Base-by-base conservation (phyloP, 1,140 invertebrate genomes). In the Drosophila funebris region DNA sequence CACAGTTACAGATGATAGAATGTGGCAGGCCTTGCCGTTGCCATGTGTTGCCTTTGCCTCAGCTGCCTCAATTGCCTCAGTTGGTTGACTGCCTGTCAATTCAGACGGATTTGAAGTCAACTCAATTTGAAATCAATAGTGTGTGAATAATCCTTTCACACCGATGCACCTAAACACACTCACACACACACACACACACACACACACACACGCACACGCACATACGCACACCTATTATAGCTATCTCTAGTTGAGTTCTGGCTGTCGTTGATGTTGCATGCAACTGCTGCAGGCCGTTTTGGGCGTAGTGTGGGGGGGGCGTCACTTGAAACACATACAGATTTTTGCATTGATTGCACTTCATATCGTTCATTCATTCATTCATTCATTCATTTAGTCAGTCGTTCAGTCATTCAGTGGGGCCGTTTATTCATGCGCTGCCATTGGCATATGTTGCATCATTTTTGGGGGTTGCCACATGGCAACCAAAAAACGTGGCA, bases 111-210 rank as follows among this genome's bases (percentile, higher is more conserved):
- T 88, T 88, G 83, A 83, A 88, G 83, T 88, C 83, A 88, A 88
- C 83, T 88, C 83, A 88, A 88, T 88, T 88, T 88, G 83, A 88
- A 88, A 88, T 88, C 83, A 88, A 88, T 88, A 88, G 83, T 88
- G 83, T 88, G 83, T 88, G 84, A 88, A 88, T 88, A 88, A 88
- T 88, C 84, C 84, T 83, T 88, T 88, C 83, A 83, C 79, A 83
- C 79, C 68, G 64, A 78, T 56, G 43, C 54, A 60, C 66, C 24
- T 60, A 61, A 57, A 53, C 61, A 78, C 66, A 57, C 39, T 67
- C 27, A 56, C 43, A 60, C 41, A 43, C 58, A 31, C 27, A 22
- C 31, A 41, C 36, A 43, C 24, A 36, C 50, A 13, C 52, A 33
- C 14, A 44, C 44, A 29, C 43, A 22, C 16, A 33, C n/a, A 22